These are phyloP conservation scores for Orgyia antiqua DNA, from an alignment of 2,888 invertebrate genomes.

Conservation along the genomic window DNA sequence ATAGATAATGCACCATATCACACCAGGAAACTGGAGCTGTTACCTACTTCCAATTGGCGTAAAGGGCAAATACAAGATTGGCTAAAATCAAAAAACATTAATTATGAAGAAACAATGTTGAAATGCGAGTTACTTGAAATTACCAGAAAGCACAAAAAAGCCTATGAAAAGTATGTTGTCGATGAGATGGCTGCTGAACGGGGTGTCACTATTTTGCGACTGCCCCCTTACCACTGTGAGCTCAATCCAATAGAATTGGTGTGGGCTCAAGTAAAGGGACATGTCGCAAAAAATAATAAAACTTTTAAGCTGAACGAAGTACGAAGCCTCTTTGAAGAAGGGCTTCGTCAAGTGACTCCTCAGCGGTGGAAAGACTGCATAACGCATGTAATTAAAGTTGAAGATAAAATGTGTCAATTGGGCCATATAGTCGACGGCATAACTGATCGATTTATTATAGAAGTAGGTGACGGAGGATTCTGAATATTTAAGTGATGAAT, in stretches of 20 bases:
- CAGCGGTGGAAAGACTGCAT: conserved; percentile 7
- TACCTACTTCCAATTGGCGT: neutral
- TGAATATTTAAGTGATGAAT: too few species aligned
- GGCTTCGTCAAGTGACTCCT: conserved; percentile 6
- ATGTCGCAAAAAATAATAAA: conserved; percentile 2
- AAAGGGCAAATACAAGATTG: neutral
- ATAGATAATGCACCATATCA: too few species aligned
- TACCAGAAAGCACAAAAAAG: neutral
- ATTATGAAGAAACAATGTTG: neutral
- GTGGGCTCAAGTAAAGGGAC: neutral
- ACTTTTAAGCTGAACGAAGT: conserved; percentile 2
- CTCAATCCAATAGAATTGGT: neutral
- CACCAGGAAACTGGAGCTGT: neutral
- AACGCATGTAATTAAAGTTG: neutral
- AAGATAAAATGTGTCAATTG: conserved; percentile 5
- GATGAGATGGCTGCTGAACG: neutral
- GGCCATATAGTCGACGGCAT: too few species aligned
- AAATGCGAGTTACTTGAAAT: too few species aligned
- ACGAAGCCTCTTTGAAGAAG: conserved; percentile 12
- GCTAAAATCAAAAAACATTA: too few species aligned
- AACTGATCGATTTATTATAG: too few species aligned
- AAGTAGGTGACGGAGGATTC: too few species aligned
- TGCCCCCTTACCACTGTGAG: too few species aligned
- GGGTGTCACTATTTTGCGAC: neutral
- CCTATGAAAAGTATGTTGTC: too few species aligned